A percentile compares a stretch with the other conserved stretches of the same genome.
These are phyloP conservation scores for Stylophora pistillata DNA, from an alignment of 64 coral and sea anemone species.

Conservation along the genomic window DNA sequence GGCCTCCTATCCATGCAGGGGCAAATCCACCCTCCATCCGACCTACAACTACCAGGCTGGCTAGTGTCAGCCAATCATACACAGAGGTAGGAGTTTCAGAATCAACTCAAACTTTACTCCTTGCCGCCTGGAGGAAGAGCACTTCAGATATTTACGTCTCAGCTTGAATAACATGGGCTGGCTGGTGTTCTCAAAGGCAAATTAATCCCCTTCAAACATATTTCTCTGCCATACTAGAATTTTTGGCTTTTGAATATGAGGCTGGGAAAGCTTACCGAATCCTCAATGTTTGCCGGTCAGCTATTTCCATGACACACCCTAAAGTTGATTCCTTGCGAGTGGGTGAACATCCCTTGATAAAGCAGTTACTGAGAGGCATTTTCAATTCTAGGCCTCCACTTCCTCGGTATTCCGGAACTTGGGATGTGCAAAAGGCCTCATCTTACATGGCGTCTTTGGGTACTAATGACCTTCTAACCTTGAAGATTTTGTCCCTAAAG, in stretches of 20 bases:
- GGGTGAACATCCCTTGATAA: slow-evolving; percentile 52
- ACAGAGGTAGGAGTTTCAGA: slow-evolving; percentile 54
- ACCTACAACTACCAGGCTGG: slow-evolving; percentile 21
- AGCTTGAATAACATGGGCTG: slow-evolving; percentile 51
- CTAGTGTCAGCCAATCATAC: slow-evolving; percentile 48
- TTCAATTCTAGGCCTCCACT: slow-evolving; percentile 26
- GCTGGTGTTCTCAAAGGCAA: slow-evolving; percentile 34
- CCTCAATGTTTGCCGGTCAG: slow-evolving; percentile 56
- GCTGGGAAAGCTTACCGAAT: slow-evolving; percentile 21
- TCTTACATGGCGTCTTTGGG: slow-evolving; percentile 33
- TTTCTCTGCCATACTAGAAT: slow-evolving; percentile 4
- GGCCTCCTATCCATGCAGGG: slow-evolving; percentile 13
- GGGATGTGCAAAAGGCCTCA: slow-evolving; percentile 7
- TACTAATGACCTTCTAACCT: background rate
- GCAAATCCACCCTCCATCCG: background rate
- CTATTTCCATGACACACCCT: slow-evolving; percentile 2
- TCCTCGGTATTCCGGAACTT: slow-evolving; percentile 52
- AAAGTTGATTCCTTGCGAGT: slow-evolving; percentile 10
- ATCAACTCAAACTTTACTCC: slow-evolving; percentile 50
- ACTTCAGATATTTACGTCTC: slow-evolving; percentile 36
- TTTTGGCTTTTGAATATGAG: slow-evolving; percentile 40
- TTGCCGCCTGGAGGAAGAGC: slow-evolving; percentile 46
- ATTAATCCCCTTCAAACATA: slow-evolving; percentile 41
- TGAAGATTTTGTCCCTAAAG: slow-evolving; percentile 30
- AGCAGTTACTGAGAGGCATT: slow-evolving; percentile 58